Conservation (phyloP, 35 echinoderm and acorn worm genomes). For the Apostichopus californicus region DNA sequence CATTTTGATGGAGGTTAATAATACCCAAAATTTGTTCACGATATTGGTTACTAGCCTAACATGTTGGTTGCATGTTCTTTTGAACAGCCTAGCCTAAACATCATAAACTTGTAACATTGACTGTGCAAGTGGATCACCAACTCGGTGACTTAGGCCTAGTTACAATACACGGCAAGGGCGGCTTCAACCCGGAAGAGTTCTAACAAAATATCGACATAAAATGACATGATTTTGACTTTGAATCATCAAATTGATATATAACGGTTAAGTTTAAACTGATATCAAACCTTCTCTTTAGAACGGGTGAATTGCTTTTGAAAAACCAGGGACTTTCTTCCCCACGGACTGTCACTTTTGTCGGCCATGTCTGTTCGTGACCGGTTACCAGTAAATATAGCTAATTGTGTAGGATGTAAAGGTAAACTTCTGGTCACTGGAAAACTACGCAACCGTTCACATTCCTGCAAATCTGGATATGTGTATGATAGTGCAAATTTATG, state of each 20-base stretch:
- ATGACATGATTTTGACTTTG: background rate
- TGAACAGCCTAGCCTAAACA: background rate
- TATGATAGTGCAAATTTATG: background rate
- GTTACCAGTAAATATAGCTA: background rate
- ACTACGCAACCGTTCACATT: background rate
- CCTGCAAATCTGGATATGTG: background rate
- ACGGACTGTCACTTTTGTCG: conserved; percentile 45
- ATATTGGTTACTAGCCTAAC: conserved; percentile 7
- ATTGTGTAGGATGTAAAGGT: background rate
- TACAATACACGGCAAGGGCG: background rate
- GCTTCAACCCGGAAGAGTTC: conserved; percentile 38
- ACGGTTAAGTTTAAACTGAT: background rate
- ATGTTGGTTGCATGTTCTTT: background rate
- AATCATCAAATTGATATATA: background rate
- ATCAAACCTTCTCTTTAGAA: conserved; percentile 43
- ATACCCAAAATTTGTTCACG: too few relatives aligned
- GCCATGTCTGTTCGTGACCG: conserved; percentile 27
- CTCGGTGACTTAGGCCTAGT: background rate
- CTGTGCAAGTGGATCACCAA: background rate
- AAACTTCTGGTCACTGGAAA: background rate
- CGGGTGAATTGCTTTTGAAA: conserved; percentile 22
- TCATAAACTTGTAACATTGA: background rate
- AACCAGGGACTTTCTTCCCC: conserved; percentile 33
- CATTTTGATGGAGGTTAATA: too few relatives aligned
- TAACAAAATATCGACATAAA: background rate